Base-by-base conservation (phyloP, 2,888 invertebrate genomes). In the Phorcus lineatus region DNA sequence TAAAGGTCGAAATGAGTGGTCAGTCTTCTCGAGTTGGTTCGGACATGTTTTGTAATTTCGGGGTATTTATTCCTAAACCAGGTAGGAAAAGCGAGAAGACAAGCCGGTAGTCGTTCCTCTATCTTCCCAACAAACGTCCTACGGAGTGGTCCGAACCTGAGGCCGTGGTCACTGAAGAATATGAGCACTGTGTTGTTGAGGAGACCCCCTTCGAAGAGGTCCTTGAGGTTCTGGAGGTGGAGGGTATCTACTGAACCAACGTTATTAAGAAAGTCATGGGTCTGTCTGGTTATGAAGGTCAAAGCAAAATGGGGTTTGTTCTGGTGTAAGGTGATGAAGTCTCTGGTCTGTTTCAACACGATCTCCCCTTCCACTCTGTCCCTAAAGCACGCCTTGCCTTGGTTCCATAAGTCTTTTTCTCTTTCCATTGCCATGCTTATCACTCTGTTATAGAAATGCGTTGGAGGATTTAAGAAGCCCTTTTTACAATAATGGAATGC, bases 1-100 rank as follows among this genome's bases (percentile, higher is more conserved):
- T 97, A 95, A 13, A 97, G 93, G 92, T 98, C 97, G 91, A 95
- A 97, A 0, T 96, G 96, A 0, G 96, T 96, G 0, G 96, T 96
- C 24, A 97, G 94, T 76, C 95, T 85, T 24, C 87, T 83, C 0
- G 95, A 93, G 91, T 97, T 97, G 62, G 90, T 91, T 82, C 94
- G 94, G 57, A 97, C 92, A 92, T 96, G 96, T 0, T 93, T 90
- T 84, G 95, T 94, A 0, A 96, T 95, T 3, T 93, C 84, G 0
- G 95, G 94, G 91, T 95, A 96, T 78, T 94, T 94, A 17, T 94
- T 91, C 83, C 93, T 94, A 93, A 97, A 96, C 94, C 96, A 95
- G 13, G 94, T 91, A 0, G 98, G 98, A 80, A 97, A 92, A 3
- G 95, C 91, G 0, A 96, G 92, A 86, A 96, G 95, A 47, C 97